These are phyloP conservation scores for Nematopogon swammerdamellus DNA, from an alignment of 2,888 invertebrate species.

Conservation along the genomic window DNA sequence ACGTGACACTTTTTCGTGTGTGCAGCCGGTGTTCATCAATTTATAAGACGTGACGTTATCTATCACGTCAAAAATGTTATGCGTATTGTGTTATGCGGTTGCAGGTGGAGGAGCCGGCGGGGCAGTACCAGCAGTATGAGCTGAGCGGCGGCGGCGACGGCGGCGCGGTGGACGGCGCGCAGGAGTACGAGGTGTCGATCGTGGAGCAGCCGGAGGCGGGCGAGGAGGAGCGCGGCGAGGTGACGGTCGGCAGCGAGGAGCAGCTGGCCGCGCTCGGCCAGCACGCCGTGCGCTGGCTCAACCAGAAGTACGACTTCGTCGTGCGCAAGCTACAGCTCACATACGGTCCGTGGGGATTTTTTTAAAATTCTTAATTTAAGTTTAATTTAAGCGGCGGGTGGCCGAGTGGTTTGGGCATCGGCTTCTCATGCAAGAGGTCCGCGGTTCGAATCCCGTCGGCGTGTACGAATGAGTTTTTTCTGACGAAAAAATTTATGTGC, in stretches of 20 bases:
- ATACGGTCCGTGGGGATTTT: conserved; percentile 28
- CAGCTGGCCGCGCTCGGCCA: conserved; percentile 35
- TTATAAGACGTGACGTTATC: no score
- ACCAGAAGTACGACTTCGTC: conserved; percentile 46
- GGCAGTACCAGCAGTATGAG: conserved; percentile 43
- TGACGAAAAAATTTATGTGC: no score
- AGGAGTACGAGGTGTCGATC: conserved; percentile 45
- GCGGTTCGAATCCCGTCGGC: no score
- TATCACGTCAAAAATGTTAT: no score
- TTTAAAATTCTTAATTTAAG: no score
- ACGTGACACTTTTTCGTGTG: no score
- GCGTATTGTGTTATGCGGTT: no score
- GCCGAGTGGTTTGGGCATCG: no score
- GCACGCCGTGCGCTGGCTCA: conserved; percentile 43
- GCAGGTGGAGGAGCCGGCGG: conserved; percentile 41
- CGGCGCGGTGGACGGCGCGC: conserved; percentile 28
- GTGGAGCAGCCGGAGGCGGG: conserved; percentile 34
- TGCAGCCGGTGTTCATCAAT: no score
- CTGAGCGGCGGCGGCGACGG: conserved; percentile 22
- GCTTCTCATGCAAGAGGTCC: no score
- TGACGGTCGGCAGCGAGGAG: conserved; percentile 26
- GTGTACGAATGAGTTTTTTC: no score
- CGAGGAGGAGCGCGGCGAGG: conserved; percentile 15
- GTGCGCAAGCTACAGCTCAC: conserved; percentile 45
- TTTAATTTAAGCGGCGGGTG: no score